Base-by-base conservation (phyloP, 2,797 vertebrate genomes). In the Chloroceryle amazona region DNA sequence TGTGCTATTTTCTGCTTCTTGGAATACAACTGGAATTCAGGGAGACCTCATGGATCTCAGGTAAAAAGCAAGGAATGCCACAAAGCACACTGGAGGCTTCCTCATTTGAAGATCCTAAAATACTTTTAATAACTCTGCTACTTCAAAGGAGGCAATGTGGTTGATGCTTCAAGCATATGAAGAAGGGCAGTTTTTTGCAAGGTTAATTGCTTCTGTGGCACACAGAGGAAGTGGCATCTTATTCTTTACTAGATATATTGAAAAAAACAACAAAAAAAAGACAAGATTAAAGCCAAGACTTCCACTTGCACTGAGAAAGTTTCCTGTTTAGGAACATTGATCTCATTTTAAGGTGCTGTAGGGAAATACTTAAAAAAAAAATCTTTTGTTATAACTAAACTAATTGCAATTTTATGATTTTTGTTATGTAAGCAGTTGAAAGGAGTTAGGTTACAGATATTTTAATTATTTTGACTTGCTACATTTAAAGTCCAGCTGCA, bases 161-260 rank as follows among this genome's bases (percentile, higher is more conserved):
- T 72, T 51, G 39, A n/a, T 47, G 21, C 72, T 85, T 83, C 60
- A 83, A 70, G 21, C 12, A 73, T 42, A 72, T 51, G 46, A 90
- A 76, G 49, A 65, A 65, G 39, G 28, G 46, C 3, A 16, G 2
- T 10, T 81, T 89, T 55, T 60, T 81, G 29, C 67, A 82, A 91
- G 66, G 49, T 94, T 89, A 89, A 75, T 95, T 86, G 70, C 29
- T 89, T 95, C 86, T 82, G 25, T 49, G 39, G 18, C 28, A 85
- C 39, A 75, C n/a, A 35, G 60, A 55, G 41, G 57, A 76, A 82
- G 55, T 33, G 51, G 87, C 51, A 37, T 41, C 42, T 76, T 46
- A 76, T 76, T 89, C 47, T 82, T 87, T 61, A 26, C 44, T 7
- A 74, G 26, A 9, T 51, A 33, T 89, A 90, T 76, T 23, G 33